These are phyloP conservation scores for Chaetura pelagica DNA, from an alignment of 2,113 vertebrate genomes.

Conservation along the genomic window DNA sequence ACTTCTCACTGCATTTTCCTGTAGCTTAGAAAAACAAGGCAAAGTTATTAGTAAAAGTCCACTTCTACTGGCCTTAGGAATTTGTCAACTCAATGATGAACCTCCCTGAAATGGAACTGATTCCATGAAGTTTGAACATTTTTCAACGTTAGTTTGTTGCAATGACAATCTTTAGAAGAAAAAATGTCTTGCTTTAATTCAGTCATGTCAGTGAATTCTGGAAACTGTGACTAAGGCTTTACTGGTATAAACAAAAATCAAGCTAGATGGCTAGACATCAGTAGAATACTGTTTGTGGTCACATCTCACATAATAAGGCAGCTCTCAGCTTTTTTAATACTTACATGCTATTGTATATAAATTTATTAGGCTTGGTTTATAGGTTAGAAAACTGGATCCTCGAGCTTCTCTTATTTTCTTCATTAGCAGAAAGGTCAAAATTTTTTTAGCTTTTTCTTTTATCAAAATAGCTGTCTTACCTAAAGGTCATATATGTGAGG, in stretches of 20 bases:
- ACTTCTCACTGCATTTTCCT: background rate
- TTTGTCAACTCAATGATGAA: background rate
- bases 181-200: background rate
- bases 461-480: background rate
- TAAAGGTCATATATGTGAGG: background rate
- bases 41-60: background rate
- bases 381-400: background rate
- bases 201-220: background rate
- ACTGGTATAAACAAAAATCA: background rate
- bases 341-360: background rate
- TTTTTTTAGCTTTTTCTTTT: background rate
- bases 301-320: background rate
- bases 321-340: background rate
- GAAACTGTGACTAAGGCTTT: background rate
- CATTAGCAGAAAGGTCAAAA: background rate
- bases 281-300: background rate
- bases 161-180: background rate
- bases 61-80: background rate
- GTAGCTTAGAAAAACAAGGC: background rate
- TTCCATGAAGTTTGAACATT: background rate
- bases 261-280: background rate
- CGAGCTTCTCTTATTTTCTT: background rate
- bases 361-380: background rate
- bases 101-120: background rate
- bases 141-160: background rate